Conservation (phyloP, 2,797 vertebrate genomes). For the Staurois parvus region DNA sequence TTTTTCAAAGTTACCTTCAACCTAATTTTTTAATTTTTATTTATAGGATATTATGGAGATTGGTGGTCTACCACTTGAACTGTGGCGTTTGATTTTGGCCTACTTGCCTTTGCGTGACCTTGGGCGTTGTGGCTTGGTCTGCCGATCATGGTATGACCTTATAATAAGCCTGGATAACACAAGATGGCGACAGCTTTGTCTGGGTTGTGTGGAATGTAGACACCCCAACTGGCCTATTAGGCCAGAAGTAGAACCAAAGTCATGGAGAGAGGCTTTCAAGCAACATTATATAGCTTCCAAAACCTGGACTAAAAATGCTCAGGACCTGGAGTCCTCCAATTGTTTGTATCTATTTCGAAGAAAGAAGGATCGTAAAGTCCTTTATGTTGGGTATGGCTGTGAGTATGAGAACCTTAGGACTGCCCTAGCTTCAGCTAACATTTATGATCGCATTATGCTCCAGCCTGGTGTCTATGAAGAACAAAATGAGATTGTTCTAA, state of each 20-base stretch:
- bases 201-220: slow-evolving; percentile 82
- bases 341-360: slow-evolving; percentile 86
- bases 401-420: slow-evolving; percentile 84
- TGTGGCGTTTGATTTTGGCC: slow-evolving; percentile 88
- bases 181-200: slow-evolving; percentile 88
- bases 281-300: slow-evolving; percentile 85
- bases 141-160: slow-evolving; percentile 86
- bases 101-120: slow-evolving; percentile 86
- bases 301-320: slow-evolving; percentile 84
- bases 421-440: slow-evolving; percentile 77
- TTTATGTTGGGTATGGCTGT: slow-evolving; percentile 79
- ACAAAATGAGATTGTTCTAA: slow-evolving; percentile 83
- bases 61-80: slow-evolving; percentile 80
- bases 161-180: slow-evolving; percentile 90
- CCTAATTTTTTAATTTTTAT: neutral
- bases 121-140: slow-evolving; percentile 89
- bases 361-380: slow-evolving; percentile 80
- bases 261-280: slow-evolving; percentile 88
- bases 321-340: slow-evolving; percentile 82
- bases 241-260: slow-evolving; percentile 81
- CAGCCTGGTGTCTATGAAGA: slow-evolving; percentile 88
- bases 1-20: too few species aligned
- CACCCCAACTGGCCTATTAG: slow-evolving; percentile 91
- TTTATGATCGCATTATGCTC: slow-evolving; percentile 84
- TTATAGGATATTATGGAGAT: slow-evolving; percentile 79